phyloP scores from a whole-genome alignment of 2,797 vertebrate species.

The Darevskia mixta region DNA sequence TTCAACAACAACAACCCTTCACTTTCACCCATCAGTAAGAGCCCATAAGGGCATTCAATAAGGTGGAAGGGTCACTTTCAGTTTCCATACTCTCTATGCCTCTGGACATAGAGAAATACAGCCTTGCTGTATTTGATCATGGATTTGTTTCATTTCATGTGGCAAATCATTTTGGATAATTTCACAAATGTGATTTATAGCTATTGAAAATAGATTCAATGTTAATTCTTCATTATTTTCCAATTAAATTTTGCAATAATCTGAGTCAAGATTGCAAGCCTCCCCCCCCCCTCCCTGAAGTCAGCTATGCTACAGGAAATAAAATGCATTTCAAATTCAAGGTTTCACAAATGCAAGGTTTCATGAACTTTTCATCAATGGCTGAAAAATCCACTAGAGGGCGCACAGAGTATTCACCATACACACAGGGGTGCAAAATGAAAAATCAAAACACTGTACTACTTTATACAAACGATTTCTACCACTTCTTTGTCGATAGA shows the following conservation, averaged over 20 bases:
- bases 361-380: background rate
- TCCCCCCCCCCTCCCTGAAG: too few species aligned
- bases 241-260: too few species aligned
- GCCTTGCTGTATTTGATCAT: background rate
- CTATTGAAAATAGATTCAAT: background rate
- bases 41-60: too few species aligned
- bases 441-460: background rate
- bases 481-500: background rate
- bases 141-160: background rate
- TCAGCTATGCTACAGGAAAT: too few species aligned
- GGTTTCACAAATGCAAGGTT: background rate
- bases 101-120: too few species aligned
- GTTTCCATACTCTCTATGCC: too few species aligned
- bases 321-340: background rate
- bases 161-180: background rate
- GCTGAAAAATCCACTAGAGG: conserved; percentile 17
- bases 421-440: background rate
- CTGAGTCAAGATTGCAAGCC: too few species aligned
- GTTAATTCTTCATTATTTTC: background rate
- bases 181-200: background rate
- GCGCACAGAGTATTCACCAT: background rate
- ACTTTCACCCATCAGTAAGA: too few species aligned
- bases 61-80: too few species aligned
- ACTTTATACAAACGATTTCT: background rate
- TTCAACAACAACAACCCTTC: background rate